Conservation (phyloP, 2,797 vertebrate genomes). For the Hipposideros larvatus region DNA sequence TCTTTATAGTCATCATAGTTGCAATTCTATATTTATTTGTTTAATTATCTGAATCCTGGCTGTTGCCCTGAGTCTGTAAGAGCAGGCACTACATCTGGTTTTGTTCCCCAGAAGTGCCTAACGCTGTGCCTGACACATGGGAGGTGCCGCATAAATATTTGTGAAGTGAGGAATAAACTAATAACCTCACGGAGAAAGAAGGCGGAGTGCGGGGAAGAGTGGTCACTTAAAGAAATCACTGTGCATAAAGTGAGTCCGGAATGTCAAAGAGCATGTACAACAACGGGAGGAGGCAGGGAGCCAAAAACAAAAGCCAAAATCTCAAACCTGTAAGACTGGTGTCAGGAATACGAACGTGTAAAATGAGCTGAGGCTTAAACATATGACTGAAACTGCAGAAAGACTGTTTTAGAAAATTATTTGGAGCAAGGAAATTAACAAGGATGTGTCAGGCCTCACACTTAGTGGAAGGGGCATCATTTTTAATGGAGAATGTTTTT, state of each 20-base stretch:
- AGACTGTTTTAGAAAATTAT: slow-evolving; percentile 46
- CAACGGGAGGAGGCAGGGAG: slow-evolving; percentile 15
- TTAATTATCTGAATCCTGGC: not conserved
- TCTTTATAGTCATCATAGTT: not conserved
- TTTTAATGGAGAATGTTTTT: not conserved
- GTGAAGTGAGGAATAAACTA: not conserved
- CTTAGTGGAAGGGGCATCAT: not conserved
- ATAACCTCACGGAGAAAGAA: not conserved
- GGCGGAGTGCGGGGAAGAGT: not conserved
- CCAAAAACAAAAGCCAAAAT: slow-evolving; percentile 9
- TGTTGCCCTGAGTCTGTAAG: not conserved
- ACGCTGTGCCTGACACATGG: not conserved
- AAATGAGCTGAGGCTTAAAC: slow-evolving; percentile 29
- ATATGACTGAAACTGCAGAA: slow-evolving; percentile 39
- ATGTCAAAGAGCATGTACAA: not conserved
- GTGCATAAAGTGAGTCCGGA: not conserved
- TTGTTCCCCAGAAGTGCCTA: not conserved
- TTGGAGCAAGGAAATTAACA: slow-evolving; percentile 57
- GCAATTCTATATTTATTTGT: not conserved
- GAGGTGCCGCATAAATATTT: not conserved
- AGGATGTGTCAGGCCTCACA: slow-evolving; percentile 5
- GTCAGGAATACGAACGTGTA: slow-evolving; percentile 47
- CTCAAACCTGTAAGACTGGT: not conserved
- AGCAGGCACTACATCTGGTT: not conserved
- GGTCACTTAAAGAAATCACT: not conserved